Conservation (phyloP, 2,113 vertebrate species). For the Ardeotis arabs region DNA sequence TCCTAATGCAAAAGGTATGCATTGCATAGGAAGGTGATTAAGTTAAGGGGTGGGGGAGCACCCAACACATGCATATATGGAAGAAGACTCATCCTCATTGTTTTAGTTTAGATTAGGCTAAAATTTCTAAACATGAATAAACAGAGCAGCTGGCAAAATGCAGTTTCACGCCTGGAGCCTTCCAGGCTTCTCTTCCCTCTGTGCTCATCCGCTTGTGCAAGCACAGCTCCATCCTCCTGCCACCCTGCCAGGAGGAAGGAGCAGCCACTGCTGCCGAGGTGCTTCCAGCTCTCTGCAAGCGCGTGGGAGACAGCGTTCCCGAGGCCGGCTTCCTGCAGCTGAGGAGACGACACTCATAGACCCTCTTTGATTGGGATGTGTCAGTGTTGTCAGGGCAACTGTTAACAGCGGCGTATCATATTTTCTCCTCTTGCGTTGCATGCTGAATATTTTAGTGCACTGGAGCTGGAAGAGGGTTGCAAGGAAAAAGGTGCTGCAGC, state of each 20-base stretch:
- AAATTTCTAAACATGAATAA: background rate
- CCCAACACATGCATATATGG: background rate
- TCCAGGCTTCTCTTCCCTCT: background rate
- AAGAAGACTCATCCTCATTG: background rate
- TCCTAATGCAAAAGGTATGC: conserved; percentile 37
- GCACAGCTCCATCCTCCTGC: conserved; percentile 33
- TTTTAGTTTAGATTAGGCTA: background rate
- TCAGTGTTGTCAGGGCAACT: conserved; percentile 88
- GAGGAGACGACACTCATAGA: conserved; percentile 34
- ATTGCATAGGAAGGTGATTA: background rate
- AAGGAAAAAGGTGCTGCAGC: conserved; percentile 42
- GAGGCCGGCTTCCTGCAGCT: conserved; percentile 36
- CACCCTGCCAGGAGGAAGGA: conserved; percentile 45
- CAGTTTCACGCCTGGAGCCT: background rate
- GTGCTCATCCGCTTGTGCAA: conserved; percentile 53
- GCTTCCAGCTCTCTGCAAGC: conserved; percentile 25
- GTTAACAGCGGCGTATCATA: conserved; percentile 74
- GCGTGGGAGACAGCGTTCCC: conserved; percentile 57
- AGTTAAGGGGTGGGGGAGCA: background rate
- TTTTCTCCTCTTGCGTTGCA: conserved; percentile 73
- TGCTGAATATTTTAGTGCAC: conserved; percentile 82
- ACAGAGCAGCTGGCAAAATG: background rate
- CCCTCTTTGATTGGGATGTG: conserved; percentile 72
- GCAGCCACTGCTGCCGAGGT: conserved; percentile 34
- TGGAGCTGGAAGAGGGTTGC: conserved; percentile 43